Conservation (phyloP, 2,888 invertebrate species). For the Cylloceria caligata region DNA sequence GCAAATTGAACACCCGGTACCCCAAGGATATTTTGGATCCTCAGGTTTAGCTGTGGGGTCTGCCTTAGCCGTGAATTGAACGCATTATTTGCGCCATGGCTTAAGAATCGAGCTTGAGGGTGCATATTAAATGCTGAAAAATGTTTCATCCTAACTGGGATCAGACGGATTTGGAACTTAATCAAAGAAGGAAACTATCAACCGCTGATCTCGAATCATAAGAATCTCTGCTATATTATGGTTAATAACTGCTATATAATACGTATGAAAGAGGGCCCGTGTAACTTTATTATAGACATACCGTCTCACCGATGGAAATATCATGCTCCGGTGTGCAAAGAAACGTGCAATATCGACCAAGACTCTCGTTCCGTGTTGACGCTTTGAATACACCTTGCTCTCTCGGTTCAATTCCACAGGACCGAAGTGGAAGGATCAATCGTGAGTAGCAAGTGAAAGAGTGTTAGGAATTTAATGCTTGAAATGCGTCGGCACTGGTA, state of each 20-base stretch:
- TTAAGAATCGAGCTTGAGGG: slow-evolving; percentile 7
- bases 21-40: slow-evolving; percentile 46
- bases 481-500: neutral
- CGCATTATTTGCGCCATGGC: slow-evolving; percentile 1
- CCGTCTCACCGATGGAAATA: neutral
- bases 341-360: neutral
- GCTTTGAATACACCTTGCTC: neutral
- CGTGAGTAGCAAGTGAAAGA: slow-evolving; percentile 1
- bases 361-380: neutral
- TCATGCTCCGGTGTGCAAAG: neutral
- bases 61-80: slow-evolving; percentile 8
- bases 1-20: slow-evolving; percentile 62
- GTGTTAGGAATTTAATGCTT: slow-evolving; percentile 28
- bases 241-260: no score
- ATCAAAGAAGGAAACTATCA: neutral
- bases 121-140: neutral
- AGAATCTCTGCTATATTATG: neutral
- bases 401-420: slow-evolving; percentile 1
- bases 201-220: neutral
- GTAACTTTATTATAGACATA: neutral
- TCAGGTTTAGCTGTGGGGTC: neutral
- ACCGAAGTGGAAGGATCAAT: slow-evolving; percentile 14
- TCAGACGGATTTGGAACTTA: neutral
- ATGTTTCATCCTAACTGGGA: neutral
- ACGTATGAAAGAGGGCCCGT: neutral